A percentile compares a stretch with the other conserved stretches of the same genome.
phyloP scores from a whole-genome alignment of 2,888 invertebrate genomes.

The Drosophila melanosoma region DNA sequence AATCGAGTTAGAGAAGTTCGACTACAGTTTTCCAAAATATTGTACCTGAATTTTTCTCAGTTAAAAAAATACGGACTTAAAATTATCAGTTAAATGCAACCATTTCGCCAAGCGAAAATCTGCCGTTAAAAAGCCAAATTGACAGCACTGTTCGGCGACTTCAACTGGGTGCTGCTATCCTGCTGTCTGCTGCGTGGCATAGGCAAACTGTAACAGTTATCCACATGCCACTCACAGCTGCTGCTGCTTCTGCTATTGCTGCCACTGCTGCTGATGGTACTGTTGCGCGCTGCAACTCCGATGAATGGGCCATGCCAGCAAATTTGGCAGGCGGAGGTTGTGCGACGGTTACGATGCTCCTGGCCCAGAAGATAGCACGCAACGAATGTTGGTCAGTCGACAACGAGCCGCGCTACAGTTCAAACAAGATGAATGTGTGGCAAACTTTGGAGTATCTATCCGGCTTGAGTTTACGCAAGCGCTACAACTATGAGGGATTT shows the following conservation, averaged over 20 bases:
- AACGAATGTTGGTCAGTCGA: constrained; percentile 83
- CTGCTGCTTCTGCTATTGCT: not conserved
- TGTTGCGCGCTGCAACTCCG: constrained; percentile 68
- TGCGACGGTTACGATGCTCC: constrained; percentile 82
- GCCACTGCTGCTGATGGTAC: constrained; percentile 38
- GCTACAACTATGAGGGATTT: constrained; percentile 83
- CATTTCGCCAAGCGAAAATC: not conserved
- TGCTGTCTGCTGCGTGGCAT: constrained; percentile 22
- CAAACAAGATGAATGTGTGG: constrained; percentile 84
- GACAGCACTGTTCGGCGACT: constrained; percentile 7
- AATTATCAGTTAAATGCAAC: not conserved
- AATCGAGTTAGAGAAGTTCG: not conserved
- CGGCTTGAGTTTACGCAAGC: constrained; percentile 76
- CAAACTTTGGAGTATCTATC: constrained; percentile 83
- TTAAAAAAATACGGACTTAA: not conserved
- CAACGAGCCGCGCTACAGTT: constrained; percentile 78
- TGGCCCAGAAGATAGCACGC: constrained; percentile 81
- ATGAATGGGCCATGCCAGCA: constrained; percentile 57
- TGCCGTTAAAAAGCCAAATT: constrained; percentile 18
- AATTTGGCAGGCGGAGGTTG: constrained; percentile 55
- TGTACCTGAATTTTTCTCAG: not conserved
- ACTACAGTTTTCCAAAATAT: not conserved
- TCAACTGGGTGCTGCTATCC: not conserved
- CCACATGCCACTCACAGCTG: constrained; percentile 26
- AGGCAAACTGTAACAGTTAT: constrained; percentile 44